Evolutionary conservation across 1,140 invertebrate genomes (phyloP).

Genomic region (Sycophila sp.): DNA sequence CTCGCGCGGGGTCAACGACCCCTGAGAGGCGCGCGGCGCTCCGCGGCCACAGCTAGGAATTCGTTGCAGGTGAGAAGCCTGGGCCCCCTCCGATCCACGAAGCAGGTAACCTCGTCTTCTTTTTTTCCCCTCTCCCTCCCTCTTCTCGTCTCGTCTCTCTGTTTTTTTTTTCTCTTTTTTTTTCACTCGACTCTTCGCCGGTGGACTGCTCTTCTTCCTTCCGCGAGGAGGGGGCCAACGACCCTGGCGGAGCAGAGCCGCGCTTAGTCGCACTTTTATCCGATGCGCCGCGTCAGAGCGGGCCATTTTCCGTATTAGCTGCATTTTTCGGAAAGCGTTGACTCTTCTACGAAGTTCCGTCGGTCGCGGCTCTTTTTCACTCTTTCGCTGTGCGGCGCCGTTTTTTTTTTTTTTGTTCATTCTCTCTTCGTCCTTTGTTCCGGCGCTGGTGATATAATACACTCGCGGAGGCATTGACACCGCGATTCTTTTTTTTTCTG

Average conservation of each 20-base stretch:
- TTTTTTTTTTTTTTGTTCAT: slow-evolving; percentile 13
- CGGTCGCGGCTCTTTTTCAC: not conserved
- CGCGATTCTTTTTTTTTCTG: not conserved
- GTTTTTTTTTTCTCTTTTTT: not conserved
- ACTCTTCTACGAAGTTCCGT: slow-evolving; percentile 39
- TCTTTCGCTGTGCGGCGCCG: not conserved
- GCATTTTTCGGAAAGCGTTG: slow-evolving; percentile 42
- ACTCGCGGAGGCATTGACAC: not conserved
- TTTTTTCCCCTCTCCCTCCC: not conserved
- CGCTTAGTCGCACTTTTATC: slow-evolving; percentile 33
- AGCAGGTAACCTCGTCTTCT: slow-evolving; percentile 37
- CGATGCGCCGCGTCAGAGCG: not conserved
- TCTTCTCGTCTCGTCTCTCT: not conserved
- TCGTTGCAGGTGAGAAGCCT: slow-evolving; percentile 63
- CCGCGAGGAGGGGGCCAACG: slow-evolving; percentile 48
- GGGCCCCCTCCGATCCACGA: slow-evolving; percentile 48
- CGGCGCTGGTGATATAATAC: slow-evolving; percentile 10
- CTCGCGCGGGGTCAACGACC: slow-evolving; percentile 49
- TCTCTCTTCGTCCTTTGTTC: slow-evolving; percentile 27
- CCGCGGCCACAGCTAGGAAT: slow-evolving; percentile 59
- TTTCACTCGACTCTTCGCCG: not conserved
- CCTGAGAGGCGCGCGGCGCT: too few relatives aligned
- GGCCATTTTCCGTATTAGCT: slow-evolving; percentile 30
- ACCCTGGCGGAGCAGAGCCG: slow-evolving; percentile 32
- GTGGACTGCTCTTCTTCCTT: slow-evolving; percentile 13